These are phyloP conservation scores for Dipus sagitta DNA, from an alignment of 2,797 vertebrate genomes.

Conservation along the genomic window DNA sequence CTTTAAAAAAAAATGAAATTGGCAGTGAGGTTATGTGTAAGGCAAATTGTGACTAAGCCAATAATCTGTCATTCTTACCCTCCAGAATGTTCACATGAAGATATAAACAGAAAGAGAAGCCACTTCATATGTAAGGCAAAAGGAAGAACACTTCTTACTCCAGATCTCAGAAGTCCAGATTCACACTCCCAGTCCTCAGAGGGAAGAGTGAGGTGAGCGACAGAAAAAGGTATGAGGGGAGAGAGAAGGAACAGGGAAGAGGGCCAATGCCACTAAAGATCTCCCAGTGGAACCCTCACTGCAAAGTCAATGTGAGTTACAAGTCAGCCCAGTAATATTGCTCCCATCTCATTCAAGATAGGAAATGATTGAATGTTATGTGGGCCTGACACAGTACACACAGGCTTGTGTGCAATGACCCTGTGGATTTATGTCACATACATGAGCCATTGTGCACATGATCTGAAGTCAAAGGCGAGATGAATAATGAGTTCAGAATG, in stretches of 20 bases:
- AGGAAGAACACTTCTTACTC: conserved; percentile 58
- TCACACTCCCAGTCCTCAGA: conserved; percentile 8
- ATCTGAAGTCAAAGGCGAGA: background rate
- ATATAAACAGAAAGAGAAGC: conserved; percentile 81
- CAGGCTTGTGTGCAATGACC: background rate
- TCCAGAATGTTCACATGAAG: conserved; percentile 82
- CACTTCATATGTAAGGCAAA: conserved; percentile 77
- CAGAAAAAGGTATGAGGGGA: background rate
- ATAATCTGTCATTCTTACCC: conserved; percentile 80
- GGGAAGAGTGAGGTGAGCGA: conserved; percentile 23
- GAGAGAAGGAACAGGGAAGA: background rate
- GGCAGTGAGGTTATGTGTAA: conserved; percentile 82
- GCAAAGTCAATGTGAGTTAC: background rate
- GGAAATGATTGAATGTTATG: background rate
- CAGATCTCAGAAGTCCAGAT: conserved; percentile 51
- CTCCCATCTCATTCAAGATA: background rate
- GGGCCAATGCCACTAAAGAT: fast-evolving
- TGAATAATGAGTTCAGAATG: background rate
- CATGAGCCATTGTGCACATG: background rate
- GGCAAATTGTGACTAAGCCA: conserved; percentile 79
- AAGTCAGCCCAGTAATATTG: background rate
- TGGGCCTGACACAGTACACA: background rate
- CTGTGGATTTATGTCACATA: background rate
- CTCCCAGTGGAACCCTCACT: background rate
- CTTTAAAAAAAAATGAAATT: conserved; percentile 73